Evolutionary conservation across 2,888 invertebrate genomes (phyloP).

Genomic region (Bombylius discolor): DNA sequence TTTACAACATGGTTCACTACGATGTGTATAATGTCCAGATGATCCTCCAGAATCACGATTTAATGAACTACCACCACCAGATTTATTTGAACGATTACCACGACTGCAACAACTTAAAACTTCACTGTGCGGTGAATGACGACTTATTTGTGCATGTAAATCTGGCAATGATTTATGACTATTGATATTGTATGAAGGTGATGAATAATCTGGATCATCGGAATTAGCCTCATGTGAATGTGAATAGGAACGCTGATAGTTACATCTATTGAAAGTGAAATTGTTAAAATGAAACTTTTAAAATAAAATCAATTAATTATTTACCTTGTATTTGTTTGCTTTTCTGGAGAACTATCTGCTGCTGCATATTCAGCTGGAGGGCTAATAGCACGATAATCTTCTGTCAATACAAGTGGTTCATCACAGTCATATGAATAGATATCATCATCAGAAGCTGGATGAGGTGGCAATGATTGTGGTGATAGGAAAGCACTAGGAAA

Average conservation of each 20-base stretch:
- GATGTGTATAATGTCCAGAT: conserved; percentile 70
- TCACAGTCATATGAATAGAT: conserved; percentile 27
- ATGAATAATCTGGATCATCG: conserved; percentile 36
- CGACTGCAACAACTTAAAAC: conserved; percentile 36
- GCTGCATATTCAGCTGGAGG: conserved; percentile 59
- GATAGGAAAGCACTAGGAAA: conserved; percentile 32
- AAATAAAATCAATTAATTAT: not conserved
- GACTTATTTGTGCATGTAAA: conserved; percentile 48
- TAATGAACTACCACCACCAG: conserved; percentile 48
- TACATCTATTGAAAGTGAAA: conserved; percentile 22
- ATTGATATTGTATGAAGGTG: conserved; percentile 42
- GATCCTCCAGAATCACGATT: conserved; percentile 73
- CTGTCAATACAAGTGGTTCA: conserved; percentile 34
- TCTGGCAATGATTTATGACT: conserved; percentile 76
- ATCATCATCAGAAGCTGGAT: conserved; percentile 24
- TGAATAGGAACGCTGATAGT: conserved; percentile 46
- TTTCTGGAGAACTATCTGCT: conserved; percentile 26
- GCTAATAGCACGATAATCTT: conserved; percentile 47
- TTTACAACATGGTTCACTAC: conserved; percentile 55
- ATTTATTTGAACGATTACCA: conserved; percentile 36
- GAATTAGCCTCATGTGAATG: conserved; percentile 47
- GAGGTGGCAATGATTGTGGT: conserved; percentile 27
- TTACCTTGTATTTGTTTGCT: conserved; percentile 18
- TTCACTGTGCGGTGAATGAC: conserved; percentile 37
- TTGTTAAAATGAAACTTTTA: not conserved